Base-by-base conservation (phyloP, 2,113 vertebrate species). In the Nanger granti region DNA sequence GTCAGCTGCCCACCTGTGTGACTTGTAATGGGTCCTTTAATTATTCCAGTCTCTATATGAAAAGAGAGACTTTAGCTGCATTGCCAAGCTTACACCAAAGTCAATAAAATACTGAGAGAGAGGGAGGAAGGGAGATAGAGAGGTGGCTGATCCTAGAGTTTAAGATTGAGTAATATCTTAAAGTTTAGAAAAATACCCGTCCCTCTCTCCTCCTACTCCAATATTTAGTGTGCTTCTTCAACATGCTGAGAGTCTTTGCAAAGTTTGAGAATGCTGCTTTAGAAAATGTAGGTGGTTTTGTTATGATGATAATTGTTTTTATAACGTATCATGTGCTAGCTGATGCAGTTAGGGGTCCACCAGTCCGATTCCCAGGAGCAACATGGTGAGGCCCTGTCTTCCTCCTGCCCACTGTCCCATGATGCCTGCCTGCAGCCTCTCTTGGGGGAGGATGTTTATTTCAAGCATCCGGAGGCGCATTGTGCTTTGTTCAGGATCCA, bases 401-500 rank as follows among this genome's bases (percentile, higher is more conserved):
- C 94, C 44, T 97, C 80, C 96, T 79, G 92, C 95, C 84, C 79
- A 60, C 97, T 93, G 87, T 94, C 95, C 94, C 79, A 4, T 93
- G 87, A 31, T 87, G 79, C 31, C 87, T 87, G 90, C 95, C 95
- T 66, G 29, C 82, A 62, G 83, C 55, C 79, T 96, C 97, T 96
- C 97, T 22, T 24, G 85, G 93, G 97, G 87, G 93, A 98, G 97
- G 97, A 97, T 98, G 97, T 98, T 98, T 97, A 95, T 97, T 89
- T 73, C 93, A 22, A 84, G 91, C 87, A 54, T 95, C 97, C 85
- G 64, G 96, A 97, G 94, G 69, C 91, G 66, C 96, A 96, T 96
- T 97, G 97, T 98, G 97, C 95, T 98, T 95, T 98, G 97, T 97
- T 96, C 97, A 96, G 97, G 90, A 95, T 87, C 97, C 97, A 98